Percentiles rank a stretch among this genome's conserved stretches.
Conservation (phyloP, 2,797 vertebrate genomes). For the Paedocypris micromegethes region DNA sequence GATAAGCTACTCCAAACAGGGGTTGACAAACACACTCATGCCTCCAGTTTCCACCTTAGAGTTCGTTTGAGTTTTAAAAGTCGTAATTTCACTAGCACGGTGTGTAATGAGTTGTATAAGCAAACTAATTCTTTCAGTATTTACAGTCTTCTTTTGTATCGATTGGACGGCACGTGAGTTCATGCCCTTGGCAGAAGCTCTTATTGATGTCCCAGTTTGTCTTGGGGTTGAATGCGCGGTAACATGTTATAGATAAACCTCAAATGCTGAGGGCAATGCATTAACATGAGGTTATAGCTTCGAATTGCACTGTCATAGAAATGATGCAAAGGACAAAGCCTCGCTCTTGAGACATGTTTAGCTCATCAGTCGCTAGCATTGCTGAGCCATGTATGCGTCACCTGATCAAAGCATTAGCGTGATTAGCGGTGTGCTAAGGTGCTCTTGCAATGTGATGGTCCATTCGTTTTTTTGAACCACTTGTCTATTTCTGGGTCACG, state of each 20-base stretch:
- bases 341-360: slow-evolving; percentile 28
- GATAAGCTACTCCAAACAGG: slow-evolving; percentile 35
- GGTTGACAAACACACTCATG: slow-evolving; percentile 19
- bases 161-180: slow-evolving; percentile 38
- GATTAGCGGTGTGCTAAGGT: slow-evolving; percentile 57
- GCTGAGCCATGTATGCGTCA: slow-evolving; percentile 53
- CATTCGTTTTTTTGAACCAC: too few relatives aligned
- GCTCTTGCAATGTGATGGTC: slow-evolving; percentile 44
- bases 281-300: slow-evolving; percentile 31
- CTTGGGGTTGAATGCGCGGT: slow-evolving; percentile 21
- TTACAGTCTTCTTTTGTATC: slow-evolving; percentile 44
- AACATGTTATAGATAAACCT: slow-evolving; percentile 32
- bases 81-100: slow-evolving; percentile 13
- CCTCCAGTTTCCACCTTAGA: neutral
- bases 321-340: slow-evolving; percentile 30
- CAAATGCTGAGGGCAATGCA: slow-evolving; percentile 26
- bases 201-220: slow-evolving; percentile 43
- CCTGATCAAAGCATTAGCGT: slow-evolving; percentile 55
- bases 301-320: slow-evolving; percentile 28
- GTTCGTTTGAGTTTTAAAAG: slow-evolving; percentile 19
- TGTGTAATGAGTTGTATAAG: slow-evolving; percentile 37
- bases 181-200: slow-evolving; percentile 32
- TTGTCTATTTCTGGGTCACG: too few relatives aligned
- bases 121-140: slow-evolving; percentile 45
- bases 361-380: slow-evolving; percentile 55